A percentile compares a stretch with the other conserved stretches of the same genome.
phyloP scores from a whole-genome alignment of 35 echinoderm and acorn worm species.

The Hemicentrotus pulcherrimus region DNA sequence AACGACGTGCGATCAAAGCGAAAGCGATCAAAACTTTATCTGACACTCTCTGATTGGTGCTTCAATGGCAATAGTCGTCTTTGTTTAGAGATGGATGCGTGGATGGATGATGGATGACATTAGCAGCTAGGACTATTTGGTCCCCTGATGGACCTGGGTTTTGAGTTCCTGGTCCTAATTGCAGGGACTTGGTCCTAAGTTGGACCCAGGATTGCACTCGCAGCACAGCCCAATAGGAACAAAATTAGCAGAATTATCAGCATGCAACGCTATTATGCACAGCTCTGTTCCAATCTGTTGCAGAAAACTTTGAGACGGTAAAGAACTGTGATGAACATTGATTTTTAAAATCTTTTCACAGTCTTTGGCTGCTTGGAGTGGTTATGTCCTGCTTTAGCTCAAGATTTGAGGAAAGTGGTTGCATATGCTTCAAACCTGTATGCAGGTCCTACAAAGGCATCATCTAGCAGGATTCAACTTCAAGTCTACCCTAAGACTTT shows the following conservation, averaged over 20 bases:
- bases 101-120: background rate
- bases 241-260: background rate
- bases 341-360: background rate
- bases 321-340: background rate
- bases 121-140: background rate
- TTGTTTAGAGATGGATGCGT: background rate
- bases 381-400: background rate
- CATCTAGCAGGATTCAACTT: background rate
- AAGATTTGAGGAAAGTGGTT: no score
- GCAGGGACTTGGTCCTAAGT: background rate
- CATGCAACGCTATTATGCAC: background rate
- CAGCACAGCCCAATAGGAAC: background rate
- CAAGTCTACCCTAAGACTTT: background rate
- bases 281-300: background rate
- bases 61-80: background rate
- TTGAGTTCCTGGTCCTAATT: background rate
- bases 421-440: background rate
- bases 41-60: conserved; percentile 9
- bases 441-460: background rate
- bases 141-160: background rate
- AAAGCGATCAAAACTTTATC: background rate
- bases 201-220: background rate
- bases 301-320: background rate
- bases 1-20: background rate
- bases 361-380: background rate